Evolutionary conservation across 2,113 vertebrate genomes (phyloP).

Genomic region (Grantiella picta): DNA sequence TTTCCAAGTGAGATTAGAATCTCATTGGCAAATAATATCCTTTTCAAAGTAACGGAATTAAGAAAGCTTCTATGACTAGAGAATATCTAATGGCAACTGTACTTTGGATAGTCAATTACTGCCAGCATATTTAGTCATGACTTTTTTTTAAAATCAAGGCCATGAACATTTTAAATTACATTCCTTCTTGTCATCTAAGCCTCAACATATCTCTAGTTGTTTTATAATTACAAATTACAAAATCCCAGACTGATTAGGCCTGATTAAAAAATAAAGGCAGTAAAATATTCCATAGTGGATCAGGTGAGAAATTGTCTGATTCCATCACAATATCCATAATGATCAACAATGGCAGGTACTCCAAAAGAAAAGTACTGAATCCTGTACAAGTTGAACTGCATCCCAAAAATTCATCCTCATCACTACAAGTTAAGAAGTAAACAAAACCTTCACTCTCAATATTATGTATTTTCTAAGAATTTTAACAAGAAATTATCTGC

Average conservation of each 20-base stretch:
- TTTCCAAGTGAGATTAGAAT: neutral
- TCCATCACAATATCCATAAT: neutral
- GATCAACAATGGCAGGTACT: neutral
- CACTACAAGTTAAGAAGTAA: neutral
- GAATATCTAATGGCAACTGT: neutral
- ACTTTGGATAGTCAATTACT: neutral
- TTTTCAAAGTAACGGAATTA: neutral
- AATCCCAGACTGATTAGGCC: neutral
- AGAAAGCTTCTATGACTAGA: neutral
- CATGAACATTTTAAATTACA: neutral
- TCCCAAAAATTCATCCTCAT: neutral
- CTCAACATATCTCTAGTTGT: neutral
- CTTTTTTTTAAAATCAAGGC: neutral
- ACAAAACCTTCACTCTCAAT: neutral
- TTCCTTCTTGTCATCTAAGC: neutral
- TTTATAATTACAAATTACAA: neutral
- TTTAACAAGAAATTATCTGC: neutral
- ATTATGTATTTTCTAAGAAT: neutral
- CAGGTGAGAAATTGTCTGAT: neutral
- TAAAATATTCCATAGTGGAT: neutral
- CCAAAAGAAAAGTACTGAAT: neutral
- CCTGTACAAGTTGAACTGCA: neutral
- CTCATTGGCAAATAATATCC: neutral
- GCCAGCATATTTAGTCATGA: neutral
- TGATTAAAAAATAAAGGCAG: neutral